Base-by-base conservation (phyloP, 2,797 vertebrate genomes). In the Pipistrellus pygmaeus region DNA sequence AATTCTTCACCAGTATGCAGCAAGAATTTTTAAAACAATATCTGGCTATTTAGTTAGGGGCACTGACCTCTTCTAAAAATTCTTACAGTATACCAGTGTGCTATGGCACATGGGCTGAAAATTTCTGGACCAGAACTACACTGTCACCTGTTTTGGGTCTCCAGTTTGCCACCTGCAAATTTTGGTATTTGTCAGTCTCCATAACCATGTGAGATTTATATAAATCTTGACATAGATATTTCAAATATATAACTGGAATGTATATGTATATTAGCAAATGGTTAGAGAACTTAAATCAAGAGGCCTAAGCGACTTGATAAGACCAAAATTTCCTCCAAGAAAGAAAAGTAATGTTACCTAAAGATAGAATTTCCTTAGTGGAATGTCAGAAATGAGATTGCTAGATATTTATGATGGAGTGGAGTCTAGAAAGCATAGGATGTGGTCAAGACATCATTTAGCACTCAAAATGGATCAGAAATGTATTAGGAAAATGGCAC, bases 231-330 rank as follows among this genome's bases (percentile, higher is more conserved):
- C 5, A 32, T 81, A 32, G 15, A 66, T 71, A 71, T 68, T 68
- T 68, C 15, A 89, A 71, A 23, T 57, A 46, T 71, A 27, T 44
- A 57, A 27, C 10, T 27, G 48, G 23, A 85, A 82, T 92, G n/a
- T 72, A 35, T 92, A 82, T 66, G 13, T 77, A 66, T 90, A 83
- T 55, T 44, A 55, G 77, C 6, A 68, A 85, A 75, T 48, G 4
- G 46, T 86, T 83, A 90, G 69, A 82, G 92, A 91, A 85, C 10
- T 17, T 48, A 88, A 81, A 55, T 75, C 25, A 89, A 82, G 55
- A 75, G 12, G 32, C 35, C 85, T 69, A 69, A 78, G 21, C 80
- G 32, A 90, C 3, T 53, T 41, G 3, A 66, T 4, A 66, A 72
- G 55, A 64, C 8, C 15, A 92, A 90, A 46, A 38, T 41, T 71